Evolutionary conservation across 2,113 vertebrate species (phyloP).

Genomic region (Xenopus borealis): DNA sequence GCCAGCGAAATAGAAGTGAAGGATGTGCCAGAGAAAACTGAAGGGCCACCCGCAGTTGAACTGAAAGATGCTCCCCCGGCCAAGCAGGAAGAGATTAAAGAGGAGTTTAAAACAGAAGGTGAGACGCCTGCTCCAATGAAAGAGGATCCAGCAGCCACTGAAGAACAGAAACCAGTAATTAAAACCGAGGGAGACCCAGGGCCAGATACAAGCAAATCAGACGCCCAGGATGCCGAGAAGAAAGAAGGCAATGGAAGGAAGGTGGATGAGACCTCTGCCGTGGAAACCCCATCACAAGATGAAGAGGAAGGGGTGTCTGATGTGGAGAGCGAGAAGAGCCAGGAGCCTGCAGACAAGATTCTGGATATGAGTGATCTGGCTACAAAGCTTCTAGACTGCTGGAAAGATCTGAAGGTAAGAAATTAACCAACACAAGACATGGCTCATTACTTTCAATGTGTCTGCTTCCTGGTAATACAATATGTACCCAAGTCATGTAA

Average conservation of each 20-base stretch:
- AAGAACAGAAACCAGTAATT: not conserved
- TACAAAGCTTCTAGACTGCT: conserved; percentile 84
- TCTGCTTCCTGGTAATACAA: conserved; percentile 48
- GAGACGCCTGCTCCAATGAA: conserved; percentile 23
- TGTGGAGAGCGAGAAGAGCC: conserved; percentile 94
- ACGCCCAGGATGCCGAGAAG: conserved; percentile 52
- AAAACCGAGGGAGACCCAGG: conserved; percentile 49
- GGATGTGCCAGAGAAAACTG: conserved; percentile 71
- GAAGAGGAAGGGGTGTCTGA: conserved; percentile 94
- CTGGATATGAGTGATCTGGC: conserved; percentile 90
- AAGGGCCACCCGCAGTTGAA: conserved; percentile 58
- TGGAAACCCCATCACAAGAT: conserved; percentile 91
- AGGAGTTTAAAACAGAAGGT: conserved; percentile 38
- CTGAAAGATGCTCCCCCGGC: conserved; percentile 51
- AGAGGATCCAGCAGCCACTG: not conserved
- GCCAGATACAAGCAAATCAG: conserved; percentile 57
- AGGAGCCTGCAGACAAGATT: conserved; percentile 80
- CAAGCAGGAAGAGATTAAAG: conserved; percentile 18
- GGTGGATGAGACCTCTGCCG: conserved; percentile 65
- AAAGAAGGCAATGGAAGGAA: conserved; percentile 58
- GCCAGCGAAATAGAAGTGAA: conserved; percentile 91
- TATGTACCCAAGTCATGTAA: conserved; percentile 37
- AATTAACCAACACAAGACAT: conserved; percentile 9
- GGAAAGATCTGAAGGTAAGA: conserved; percentile 96
- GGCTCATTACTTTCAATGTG: not conserved